These are phyloP conservation scores for Pelosia muscerda DNA, from an alignment of 2,888 invertebrate species.

Conservation along the genomic window DNA sequence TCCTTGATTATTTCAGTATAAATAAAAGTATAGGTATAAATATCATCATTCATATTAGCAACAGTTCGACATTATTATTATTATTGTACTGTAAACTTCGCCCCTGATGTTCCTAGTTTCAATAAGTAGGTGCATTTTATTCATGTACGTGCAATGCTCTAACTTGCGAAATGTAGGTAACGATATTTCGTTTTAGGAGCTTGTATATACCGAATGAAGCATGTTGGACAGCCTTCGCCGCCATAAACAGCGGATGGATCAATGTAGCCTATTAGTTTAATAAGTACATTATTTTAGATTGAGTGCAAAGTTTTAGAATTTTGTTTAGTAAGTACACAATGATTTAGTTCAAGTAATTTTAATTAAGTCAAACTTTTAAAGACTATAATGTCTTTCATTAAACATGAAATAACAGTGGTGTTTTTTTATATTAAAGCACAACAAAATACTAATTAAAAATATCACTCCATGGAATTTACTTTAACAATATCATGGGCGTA, in stretches of 20 bases:
- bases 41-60: neutral
- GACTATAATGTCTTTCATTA: neutral
- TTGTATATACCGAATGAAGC: neutral
- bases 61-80: constrained; percentile 10
- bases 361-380: constrained; percentile 21
- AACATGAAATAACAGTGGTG: constrained; percentile 13
- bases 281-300: constrained; percentile 47
- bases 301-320: constrained; percentile 55
- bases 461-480: constrained; percentile 4
- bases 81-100: constrained; percentile 14
- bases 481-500: neutral
- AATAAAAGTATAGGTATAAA: neutral
- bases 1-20: constrained; percentile 23
- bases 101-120: constrained; percentile 71
- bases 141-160: constrained; percentile 48
- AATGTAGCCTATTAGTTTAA: constrained; percentile 28
- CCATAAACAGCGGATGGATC: neutral
- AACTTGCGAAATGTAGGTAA: neutral
- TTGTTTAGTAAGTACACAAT: constrained; percentile 44
- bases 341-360: constrained; percentile 46
- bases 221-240: neutral
- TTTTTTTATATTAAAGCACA: constrained; percentile 30
- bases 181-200: neutral
- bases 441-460: constrained; percentile 11
- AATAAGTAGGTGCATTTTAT: constrained; percentile 80